Evolutionary conservation across 2,113 vertebrate genomes (phyloP).

Genomic region (Chinchilla lanigera): DNA sequence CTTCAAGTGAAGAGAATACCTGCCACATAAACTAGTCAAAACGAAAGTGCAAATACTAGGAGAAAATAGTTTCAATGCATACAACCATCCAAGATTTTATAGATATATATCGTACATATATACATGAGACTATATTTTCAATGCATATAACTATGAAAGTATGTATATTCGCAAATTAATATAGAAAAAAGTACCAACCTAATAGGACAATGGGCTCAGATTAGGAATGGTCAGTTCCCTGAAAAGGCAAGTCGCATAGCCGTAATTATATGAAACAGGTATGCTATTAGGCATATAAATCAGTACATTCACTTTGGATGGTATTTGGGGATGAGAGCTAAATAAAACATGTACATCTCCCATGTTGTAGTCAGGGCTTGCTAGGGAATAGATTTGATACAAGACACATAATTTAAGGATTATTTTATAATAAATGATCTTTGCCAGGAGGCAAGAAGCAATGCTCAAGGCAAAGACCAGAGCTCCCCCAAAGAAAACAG

Average conservation of each 20-base stretch:
- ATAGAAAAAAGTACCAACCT: background rate
- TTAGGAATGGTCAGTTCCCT: background rate
- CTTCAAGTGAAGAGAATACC: background rate
- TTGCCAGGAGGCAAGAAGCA: background rate
- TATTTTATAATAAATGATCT: background rate
- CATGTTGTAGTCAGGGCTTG: background rate
- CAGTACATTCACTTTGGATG: background rate
- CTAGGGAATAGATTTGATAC: background rate
- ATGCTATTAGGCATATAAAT: background rate
- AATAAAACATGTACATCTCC: background rate
- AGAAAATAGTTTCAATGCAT: constrained; percentile 41
- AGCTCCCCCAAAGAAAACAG: background rate
- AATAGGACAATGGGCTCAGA: constrained; percentile 22
- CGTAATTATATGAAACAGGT: background rate
- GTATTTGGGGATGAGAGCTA: background rate
- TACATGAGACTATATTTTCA: background rate
- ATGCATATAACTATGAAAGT: background rate
- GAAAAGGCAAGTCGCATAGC: background rate
- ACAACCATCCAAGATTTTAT: background rate
- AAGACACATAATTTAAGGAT: background rate
- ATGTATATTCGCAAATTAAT: background rate
- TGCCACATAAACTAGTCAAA: constrained; percentile 11
- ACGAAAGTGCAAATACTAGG: background rate
- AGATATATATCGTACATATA: background rate
- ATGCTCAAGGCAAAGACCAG: background rate